These are phyloP conservation scores for Channa maculata DNA, from an alignment of 2,113 vertebrate genomes.

Conservation along the genomic window DNA sequence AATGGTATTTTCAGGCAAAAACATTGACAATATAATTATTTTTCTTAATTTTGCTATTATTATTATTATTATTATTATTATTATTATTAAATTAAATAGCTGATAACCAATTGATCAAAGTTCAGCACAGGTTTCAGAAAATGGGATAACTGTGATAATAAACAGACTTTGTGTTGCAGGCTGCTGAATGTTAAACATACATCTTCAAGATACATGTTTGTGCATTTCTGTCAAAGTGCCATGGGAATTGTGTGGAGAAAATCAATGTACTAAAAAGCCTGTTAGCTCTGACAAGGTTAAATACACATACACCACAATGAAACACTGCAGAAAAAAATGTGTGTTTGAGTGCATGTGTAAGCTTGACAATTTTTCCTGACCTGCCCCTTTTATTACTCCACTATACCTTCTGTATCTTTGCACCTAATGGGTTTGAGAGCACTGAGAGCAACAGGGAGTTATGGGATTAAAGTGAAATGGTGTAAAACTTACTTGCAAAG, in stretches of 20 bases:
- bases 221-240: background rate
- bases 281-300: conserved; percentile 15
- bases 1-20: too few relatives aligned
- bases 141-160: background rate
- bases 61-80: too few relatives aligned
- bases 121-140: background rate
- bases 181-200: too few relatives aligned
- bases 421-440: conserved; percentile 1
- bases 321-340: conserved; percentile 3
- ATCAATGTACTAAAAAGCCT: conserved; percentile 29
- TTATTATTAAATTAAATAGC: background rate
- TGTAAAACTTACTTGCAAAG: conserved; percentile 18
- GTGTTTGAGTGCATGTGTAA: background rate
- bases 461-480: conserved; percentile 32
- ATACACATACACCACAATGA: background rate
- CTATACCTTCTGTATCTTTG: background rate
- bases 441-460: conserved; percentile 15
- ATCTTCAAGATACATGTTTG: background rate
- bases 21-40: too few relatives aligned
- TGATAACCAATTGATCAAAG: conserved; percentile 5
- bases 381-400: background rate
- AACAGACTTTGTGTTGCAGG: background rate
- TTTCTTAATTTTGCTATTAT: too few relatives aligned
- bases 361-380: conserved; percentile 24
- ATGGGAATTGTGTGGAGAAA: background rate